Conservation (phyloP, 2,797 vertebrate genomes). For the Garrulus glandarius region DNA sequence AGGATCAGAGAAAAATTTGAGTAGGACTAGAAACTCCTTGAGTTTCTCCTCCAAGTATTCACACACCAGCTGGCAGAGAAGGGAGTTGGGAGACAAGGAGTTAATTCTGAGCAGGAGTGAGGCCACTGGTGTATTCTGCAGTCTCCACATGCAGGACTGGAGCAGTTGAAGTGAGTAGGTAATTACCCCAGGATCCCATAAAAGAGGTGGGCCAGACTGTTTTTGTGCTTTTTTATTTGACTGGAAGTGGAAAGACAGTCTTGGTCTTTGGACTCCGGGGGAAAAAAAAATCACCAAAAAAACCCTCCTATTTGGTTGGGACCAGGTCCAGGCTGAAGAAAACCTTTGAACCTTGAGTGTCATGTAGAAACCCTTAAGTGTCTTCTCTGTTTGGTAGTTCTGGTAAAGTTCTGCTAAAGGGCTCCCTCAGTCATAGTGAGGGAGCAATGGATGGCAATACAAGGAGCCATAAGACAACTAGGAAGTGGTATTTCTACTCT, state of each 20-base stretch:
- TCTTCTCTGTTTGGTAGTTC: background rate
- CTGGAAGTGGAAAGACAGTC: background rate
- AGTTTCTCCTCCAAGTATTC: background rate
- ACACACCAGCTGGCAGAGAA: background rate
- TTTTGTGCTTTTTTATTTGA: background rate
- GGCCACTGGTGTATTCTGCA: background rate
- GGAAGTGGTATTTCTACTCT: background rate
- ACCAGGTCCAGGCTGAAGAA: background rate
- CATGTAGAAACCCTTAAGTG: background rate
- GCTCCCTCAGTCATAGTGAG: background rate
- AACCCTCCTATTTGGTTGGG: rapidly evolving
- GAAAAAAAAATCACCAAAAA: background rate
- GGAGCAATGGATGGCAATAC: background rate
- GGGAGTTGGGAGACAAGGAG: background rate
- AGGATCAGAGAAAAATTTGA: background rate
- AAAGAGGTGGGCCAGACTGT: background rate
- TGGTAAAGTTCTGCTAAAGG: background rate
- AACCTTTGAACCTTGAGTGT: background rate
- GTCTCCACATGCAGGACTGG: background rate
- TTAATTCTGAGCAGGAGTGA: background rate
- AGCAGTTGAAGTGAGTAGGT: background rate
- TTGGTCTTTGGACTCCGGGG: background rate
- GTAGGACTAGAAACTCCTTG: background rate
- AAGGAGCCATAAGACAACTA: background rate
- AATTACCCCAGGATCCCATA: background rate